A percentile compares a stretch with the other conserved stretches of the same genome.
Conservation (phyloP, 2,888 invertebrate species). For the Torymus auratus region DNA sequence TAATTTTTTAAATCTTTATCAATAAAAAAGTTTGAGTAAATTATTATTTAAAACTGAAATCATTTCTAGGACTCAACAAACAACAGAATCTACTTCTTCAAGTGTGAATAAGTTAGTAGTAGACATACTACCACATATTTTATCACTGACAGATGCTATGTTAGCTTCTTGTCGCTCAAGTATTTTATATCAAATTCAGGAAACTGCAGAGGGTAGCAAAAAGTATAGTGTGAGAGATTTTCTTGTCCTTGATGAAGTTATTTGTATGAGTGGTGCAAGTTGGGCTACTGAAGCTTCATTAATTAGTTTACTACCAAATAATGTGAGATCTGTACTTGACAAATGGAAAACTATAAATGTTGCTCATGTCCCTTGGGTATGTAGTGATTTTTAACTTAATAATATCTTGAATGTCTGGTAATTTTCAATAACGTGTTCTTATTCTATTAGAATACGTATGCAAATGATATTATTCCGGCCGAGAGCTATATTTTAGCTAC, state of each 20-base stretch:
- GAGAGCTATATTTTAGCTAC: slow-evolving; percentile 90
- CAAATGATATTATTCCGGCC: slow-evolving; percentile 88
- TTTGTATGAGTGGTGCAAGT: slow-evolving; percentile 73
- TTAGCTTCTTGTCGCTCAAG: slow-evolving; percentile 77
- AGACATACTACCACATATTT: slow-evolving; percentile 83
- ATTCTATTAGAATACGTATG: slow-evolving; percentile 81
- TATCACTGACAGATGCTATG: slow-evolving; percentile 82
- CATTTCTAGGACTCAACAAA: slow-evolving; percentile 61
- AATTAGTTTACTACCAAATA: slow-evolving; percentile 79
- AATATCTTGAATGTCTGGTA: slow-evolving; percentile 15
- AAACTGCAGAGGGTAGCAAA: slow-evolving; percentile 69
- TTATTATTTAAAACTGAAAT: slow-evolving; percentile 17
- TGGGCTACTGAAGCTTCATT: slow-evolving; percentile 78
- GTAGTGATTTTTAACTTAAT: slow-evolving; percentile 45
- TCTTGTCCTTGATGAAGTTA: slow-evolving; percentile 72
- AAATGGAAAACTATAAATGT: slow-evolving; percentile 81
- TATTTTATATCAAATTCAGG: slow-evolving; percentile 77
- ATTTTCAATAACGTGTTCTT: slow-evolving; percentile 1
- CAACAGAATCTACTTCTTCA: slow-evolving; percentile 65
- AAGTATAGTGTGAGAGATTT: slow-evolving; percentile 78
- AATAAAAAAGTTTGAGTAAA: background rate
- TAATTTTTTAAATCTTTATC: slow-evolving; percentile 38
- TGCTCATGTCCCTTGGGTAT: slow-evolving; percentile 81
- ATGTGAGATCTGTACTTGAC: slow-evolving; percentile 80
- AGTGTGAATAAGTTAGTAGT: slow-evolving; percentile 77